These are phyloP conservation scores for Aplodontia rufa DNA, from an alignment of 2,113 vertebrate genomes.

Conservation along the genomic window DNA sequence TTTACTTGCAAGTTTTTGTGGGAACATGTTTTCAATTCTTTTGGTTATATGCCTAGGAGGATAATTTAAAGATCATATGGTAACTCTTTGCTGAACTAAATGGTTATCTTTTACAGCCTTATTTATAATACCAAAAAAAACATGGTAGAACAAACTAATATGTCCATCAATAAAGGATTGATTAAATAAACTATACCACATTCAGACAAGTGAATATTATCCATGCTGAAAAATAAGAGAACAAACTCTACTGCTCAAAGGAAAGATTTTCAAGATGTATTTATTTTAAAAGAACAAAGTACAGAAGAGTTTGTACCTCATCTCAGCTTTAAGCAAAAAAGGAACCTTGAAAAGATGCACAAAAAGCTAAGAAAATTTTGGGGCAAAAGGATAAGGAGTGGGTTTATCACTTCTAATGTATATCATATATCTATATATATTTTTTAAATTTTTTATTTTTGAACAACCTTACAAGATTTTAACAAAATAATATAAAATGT, in stretches of 20 bases:
- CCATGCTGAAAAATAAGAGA: background rate
- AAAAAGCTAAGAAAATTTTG: background rate
- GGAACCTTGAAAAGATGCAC: background rate
- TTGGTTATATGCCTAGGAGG: too few relatives aligned
- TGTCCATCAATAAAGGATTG: background rate
- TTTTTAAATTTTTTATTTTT: too few relatives aligned
- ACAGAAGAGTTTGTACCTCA: background rate
- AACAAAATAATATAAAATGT: too few relatives aligned
- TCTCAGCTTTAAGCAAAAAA: background rate
- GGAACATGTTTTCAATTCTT: too few relatives aligned
- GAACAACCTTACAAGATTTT: too few relatives aligned
- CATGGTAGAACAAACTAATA: background rate
- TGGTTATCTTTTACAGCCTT: background rate
- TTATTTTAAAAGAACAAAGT: background rate
- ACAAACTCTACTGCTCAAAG: background rate
- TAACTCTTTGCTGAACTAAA: background rate
- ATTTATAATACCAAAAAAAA: slow-evolving; percentile 46
- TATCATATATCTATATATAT: background rate
- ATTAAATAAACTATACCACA: background rate
- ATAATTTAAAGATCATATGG: background rate
- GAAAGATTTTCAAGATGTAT: background rate
- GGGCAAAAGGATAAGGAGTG: background rate
- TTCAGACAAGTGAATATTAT: background rate
- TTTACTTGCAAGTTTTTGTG: background rate
- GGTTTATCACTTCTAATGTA: background rate